A percentile compares a stretch with the other conserved stretches of the same genome.
Evolutionary conservation across 2,797 vertebrate species (phyloP).

Genomic region (Gephyroberyx darwinii): DNA sequence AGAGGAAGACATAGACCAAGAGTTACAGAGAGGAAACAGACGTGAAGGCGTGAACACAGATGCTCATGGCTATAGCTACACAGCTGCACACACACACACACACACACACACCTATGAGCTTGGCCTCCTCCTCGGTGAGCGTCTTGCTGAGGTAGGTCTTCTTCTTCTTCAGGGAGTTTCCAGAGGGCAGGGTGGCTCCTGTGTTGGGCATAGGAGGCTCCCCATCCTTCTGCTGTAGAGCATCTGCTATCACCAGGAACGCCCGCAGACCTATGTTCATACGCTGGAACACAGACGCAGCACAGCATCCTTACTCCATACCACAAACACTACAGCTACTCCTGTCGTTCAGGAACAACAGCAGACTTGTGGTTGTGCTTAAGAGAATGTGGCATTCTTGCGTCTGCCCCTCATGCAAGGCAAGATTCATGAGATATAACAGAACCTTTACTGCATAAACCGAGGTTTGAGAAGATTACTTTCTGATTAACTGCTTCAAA

Average conservation of each 20-base stretch:
- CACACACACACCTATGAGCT: slow-evolving; percentile 91
- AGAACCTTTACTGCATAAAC: neutral
- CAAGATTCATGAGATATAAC: neutral
- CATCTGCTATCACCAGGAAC: slow-evolving; percentile 97
- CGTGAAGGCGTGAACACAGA: neutral
- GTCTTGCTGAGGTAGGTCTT: slow-evolving; percentile 99
- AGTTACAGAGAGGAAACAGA: slow-evolving; percentile 9
- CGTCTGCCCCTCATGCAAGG: too few relatives aligned
- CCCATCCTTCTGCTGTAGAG: slow-evolving; percentile 97
- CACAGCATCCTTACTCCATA: slow-evolving; percentile 11
- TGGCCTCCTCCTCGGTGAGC: slow-evolving; percentile 97
- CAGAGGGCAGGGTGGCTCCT: slow-evolving; percentile 95
- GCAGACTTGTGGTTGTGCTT: neutral
- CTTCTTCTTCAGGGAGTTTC: slow-evolving; percentile 98
- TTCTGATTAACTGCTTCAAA: too few relatives aligned
- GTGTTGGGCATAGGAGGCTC: slow-evolving; percentile 99
- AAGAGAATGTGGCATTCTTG: too few relatives aligned
- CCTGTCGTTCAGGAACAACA: neutral
- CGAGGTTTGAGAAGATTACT: too few relatives aligned
- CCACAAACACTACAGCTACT: neutral
- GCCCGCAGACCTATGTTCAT: slow-evolving; percentile 99
- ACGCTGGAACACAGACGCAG: slow-evolving; percentile 82
- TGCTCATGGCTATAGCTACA: neutral
- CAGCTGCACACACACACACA: slow-evolving; percentile 17
- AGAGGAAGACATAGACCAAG: slow-evolving; percentile 4